Base-by-base conservation (phyloP, 2,888 invertebrate species). In the Spodoptera littoralis region DNA sequence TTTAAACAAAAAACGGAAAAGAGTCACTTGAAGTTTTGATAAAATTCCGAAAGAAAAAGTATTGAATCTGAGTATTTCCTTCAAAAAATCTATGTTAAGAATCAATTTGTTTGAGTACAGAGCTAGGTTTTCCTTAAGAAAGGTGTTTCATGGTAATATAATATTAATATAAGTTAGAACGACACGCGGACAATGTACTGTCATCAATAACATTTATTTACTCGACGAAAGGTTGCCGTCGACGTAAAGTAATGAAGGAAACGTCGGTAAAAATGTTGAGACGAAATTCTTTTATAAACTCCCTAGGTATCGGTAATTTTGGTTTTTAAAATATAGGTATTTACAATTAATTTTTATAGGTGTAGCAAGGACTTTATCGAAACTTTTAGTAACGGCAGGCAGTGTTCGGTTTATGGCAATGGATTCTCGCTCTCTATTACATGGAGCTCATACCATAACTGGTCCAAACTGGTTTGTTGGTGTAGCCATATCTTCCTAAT, bases 41-140 rank as follows among this genome's bases (percentile, higher is more conserved):
- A 59, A 41, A 44, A 9, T 65, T 52, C 13, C 27, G 30, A 65
- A 65, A 11, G 12, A 22, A 56, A 49, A 56, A 60, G 50, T 36
- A 44, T 49, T 52, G 1, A 53, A 41, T 43, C 30, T 42, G 43
- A 11, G 6, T 43, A 55, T 42, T 55, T 53, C 46, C 43, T n/a
- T 18, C 18, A 27, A 27, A 27, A 27, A 27, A 27, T 27, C 27
- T 27, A 27, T 27, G 27, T 27, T 27, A 27, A 0, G 27, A 27
- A 27, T 27, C 27, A 27, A 27, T 27, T 27, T 3, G 27, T 27
- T 27, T 5, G 27, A 27, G 27, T 27, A 27, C 27, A 27, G 3
- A 27, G 27, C 27, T 3, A 2, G 27, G 27, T 6, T 36, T 36
- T 36, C 6, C 6, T 36, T 8, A 36, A 9, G 1, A 12, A 44